Evolutionary conservation across 2,888 invertebrate genomes (phyloP).

Genomic region (Boloria selene): DNA sequence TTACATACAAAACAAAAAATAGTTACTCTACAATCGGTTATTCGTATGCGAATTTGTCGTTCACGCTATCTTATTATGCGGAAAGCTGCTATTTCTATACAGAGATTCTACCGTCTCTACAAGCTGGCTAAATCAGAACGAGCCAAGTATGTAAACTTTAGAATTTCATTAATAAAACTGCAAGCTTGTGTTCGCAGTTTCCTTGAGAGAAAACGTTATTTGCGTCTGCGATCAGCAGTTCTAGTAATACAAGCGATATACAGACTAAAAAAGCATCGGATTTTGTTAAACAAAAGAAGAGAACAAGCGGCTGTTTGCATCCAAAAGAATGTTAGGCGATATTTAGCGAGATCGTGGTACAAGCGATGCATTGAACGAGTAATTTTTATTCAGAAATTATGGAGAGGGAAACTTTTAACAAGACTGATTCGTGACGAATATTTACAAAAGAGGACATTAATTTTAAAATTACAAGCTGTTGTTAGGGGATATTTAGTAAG

Average conservation of each 20-base stretch:
- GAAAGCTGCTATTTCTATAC: slow-evolving; percentile 50
- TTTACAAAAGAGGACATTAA: slow-evolving; percentile 55
- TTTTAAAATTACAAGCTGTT: slow-evolving; percentile 67
- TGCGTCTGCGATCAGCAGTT: slow-evolving; percentile 51
- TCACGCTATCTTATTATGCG: slow-evolving; percentile 51
- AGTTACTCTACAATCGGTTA: slow-evolving; percentile 60
- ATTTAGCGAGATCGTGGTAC: slow-evolving; percentile 57
- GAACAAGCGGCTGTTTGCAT: slow-evolving; percentile 57
- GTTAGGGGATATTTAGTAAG: slow-evolving; percentile 78
- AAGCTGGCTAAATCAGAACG: slow-evolving; percentile 49
- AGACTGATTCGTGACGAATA: slow-evolving; percentile 61
- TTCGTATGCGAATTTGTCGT: slow-evolving; percentile 58
- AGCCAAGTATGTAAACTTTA: slow-evolving; percentile 43
- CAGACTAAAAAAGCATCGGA: slow-evolving; percentile 53
- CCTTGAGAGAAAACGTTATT: slow-evolving; percentile 56
- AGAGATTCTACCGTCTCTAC: slow-evolving; percentile 57
- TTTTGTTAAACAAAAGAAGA: slow-evolving; percentile 48
- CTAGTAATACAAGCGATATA: slow-evolving; percentile 66
- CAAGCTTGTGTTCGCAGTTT: slow-evolving; percentile 57
- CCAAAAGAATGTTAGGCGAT: slow-evolving; percentile 63
- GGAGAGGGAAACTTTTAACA: slow-evolving; percentile 67
- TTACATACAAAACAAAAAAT: slow-evolving; percentile 53
- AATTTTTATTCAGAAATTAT: slow-evolving; percentile 63
- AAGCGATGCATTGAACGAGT: slow-evolving; percentile 53
- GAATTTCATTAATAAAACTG: slow-evolving; percentile 45